Evolutionary conservation across 2,888 invertebrate species (phyloP), one percentile per base, ranked within the genome.

Genomic region (Himalopsyche japonica): DNA sequence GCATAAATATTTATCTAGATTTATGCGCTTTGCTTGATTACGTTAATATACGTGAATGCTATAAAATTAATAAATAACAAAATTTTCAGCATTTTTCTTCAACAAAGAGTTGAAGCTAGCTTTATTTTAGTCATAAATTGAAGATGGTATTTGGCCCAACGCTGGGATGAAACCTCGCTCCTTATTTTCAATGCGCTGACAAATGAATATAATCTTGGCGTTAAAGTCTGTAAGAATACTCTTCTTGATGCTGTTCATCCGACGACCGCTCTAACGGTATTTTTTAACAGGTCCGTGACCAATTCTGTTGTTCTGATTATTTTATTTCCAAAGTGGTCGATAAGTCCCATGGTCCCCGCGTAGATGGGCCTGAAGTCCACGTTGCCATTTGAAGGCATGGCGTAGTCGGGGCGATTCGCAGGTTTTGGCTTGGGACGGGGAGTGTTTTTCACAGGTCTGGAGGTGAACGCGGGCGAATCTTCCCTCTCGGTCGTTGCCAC

Each of bases 221-320:
- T 37, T 37, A 5, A 37, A 37, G 43, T 43, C 43, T 15, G 43
- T 43, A 43, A 43, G 12, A 43, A 43, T 15, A 43, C 12, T 15
- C 1, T 7, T 43, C 43, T 43, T 15, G 1, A 43, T 15, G 15
- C 15, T 2, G 57, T 20, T 84, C 76, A 76, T 0, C 92, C 92
- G 10, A 91, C 91, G 0, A 93, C 91, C 1, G 92, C 92, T 27
- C 91, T 88, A 0, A 92, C 92, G 4, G 92, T 92, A 87, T 92
- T 92, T 86, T 88, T 91, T 12, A 93, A 86, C 30, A 93, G 88
- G 70, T 91, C 92, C 0, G 91, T 91, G 70, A 92, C 91, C 2
- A 92, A 90, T 86, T 92, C 92, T 0, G 92, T 92, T 8, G 92
- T 92, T 85, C 89, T 88, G 84, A 92, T 92, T 87, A 92, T 92